Evolutionary conservation across 2,797 vertebrate species (phyloP).

Genomic region (Notamacropus eugenii): DNA sequence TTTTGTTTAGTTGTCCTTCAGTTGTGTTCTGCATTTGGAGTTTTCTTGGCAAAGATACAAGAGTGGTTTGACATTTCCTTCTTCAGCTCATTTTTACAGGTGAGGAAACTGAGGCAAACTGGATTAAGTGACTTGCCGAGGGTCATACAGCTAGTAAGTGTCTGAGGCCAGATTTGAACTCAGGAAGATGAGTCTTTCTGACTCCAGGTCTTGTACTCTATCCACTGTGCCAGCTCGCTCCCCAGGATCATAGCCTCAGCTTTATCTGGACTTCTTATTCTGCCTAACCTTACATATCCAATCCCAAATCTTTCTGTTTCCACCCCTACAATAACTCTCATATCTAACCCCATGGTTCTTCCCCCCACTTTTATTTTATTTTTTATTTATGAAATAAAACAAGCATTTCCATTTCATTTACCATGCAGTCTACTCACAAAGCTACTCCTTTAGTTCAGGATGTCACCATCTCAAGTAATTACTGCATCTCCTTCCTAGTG

Average conservation of each 20-base stretch:
- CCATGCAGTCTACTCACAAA: neutral
- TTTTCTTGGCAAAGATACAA: neutral
- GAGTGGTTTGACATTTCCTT: neutral
- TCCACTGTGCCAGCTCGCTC: neutral
- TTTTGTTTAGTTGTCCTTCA: neutral
- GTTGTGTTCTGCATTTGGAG: neutral
- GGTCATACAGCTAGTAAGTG: neutral
- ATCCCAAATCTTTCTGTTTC: neutral
- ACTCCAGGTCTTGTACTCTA: neutral
- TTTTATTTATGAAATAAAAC: neutral
- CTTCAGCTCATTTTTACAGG: neutral
- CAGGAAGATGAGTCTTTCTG: neutral
- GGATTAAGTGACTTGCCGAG: neutral
- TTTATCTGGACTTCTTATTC: neutral
- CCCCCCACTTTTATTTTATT: neutral
- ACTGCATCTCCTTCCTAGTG: neutral
- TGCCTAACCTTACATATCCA: neutral
- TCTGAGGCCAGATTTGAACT: neutral
- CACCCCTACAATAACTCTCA: neutral
- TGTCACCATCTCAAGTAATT: neutral
- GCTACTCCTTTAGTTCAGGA: neutral
- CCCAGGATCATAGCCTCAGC: neutral
- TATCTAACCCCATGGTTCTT: neutral
- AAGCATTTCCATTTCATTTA: neutral
- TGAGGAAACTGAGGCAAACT: neutral